Percentiles rank a stretch among this genome's conserved stretches.
phyloP scores from a whole-genome alignment of 1,140 invertebrate genomes.

The Acyrthosiphon pisum region DNA sequence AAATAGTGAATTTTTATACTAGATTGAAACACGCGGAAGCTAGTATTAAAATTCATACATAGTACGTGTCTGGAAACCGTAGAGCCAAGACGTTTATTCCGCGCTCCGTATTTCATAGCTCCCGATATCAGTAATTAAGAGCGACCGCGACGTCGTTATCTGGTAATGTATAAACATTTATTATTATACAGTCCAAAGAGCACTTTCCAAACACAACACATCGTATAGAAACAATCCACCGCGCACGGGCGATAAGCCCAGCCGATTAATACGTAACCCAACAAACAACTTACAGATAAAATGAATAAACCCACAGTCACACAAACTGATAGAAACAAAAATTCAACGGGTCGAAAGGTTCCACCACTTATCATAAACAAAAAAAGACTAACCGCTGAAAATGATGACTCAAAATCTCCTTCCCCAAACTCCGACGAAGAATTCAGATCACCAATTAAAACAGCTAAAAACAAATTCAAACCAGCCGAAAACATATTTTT shows the following conservation, averaged over 20 bases:
- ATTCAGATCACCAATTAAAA: slow-evolving; percentile 20
- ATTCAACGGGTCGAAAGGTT: neutral
- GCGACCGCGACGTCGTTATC: neutral
- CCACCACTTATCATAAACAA: neutral
- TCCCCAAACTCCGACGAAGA: slow-evolving; percentile 8
- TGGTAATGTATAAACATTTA: slow-evolving; percentile 33
- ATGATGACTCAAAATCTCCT: neutral
- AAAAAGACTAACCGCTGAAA: neutral
- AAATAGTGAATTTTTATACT: too few species aligned
- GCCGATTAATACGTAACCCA: neutral
- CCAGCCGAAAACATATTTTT: slow-evolving; percentile 31
- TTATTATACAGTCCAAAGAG: neutral
- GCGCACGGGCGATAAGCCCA: neutral
- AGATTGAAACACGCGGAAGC: too few species aligned
- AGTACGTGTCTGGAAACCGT: neutral
- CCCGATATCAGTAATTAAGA: neutral
- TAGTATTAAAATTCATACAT: too few species aligned
- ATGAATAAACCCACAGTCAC: neutral
- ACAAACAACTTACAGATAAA: slow-evolving; percentile 1
- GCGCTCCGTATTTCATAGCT: neutral
- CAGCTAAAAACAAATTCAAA: neutral
- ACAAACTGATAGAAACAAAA: neutral
- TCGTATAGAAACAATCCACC: neutral
- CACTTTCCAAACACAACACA: neutral
- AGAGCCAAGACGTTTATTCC: neutral